These are phyloP conservation scores for Temnothorax curvispinosus DNA, from an alignment of 1,140 invertebrate species.

Conservation along the genomic window DNA sequence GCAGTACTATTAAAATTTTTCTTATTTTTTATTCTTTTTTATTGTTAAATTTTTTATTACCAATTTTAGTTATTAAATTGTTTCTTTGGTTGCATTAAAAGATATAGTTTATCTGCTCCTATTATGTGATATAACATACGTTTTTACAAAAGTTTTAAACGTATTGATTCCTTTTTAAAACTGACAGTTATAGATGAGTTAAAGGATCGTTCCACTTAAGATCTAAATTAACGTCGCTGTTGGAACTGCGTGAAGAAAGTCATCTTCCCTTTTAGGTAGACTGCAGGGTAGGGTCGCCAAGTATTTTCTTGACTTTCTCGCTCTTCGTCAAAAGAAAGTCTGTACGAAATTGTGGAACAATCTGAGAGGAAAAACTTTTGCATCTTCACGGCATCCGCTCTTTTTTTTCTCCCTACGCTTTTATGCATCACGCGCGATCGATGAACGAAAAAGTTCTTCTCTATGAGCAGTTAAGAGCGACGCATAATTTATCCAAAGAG, in stretches of 20 bases:
- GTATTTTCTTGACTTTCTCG: constrained; percentile 17
- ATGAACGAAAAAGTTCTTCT: constrained; percentile 32
- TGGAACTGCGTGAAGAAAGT: constrained; percentile 36
- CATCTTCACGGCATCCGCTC: constrained; percentile 5
- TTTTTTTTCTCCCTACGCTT: neutral
- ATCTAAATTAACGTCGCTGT: constrained; percentile 42
- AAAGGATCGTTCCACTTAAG: constrained; percentile 31
- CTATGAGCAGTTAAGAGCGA: constrained; percentile 45
- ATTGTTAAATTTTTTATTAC: neutral
- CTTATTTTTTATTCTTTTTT: neutral
- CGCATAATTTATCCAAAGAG: constrained; percentile 48
- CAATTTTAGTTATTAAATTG: neutral
- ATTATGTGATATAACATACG: neutral
- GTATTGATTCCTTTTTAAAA: constrained; percentile 20
- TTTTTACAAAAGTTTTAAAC: neutral
- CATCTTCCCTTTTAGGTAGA: constrained; percentile 31
- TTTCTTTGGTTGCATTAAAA: neutral
- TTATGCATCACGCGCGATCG: constrained; percentile 29
- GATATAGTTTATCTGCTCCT: neutral
- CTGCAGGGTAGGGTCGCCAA: constrained; percentile 5
- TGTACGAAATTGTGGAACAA: constrained; percentile 43
- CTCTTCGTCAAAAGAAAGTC: constrained; percentile 22
- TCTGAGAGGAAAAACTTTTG: constrained; percentile 27
- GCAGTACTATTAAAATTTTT: neutral
- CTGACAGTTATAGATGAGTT: constrained; percentile 37